Evolutionary conservation across 2,113 vertebrate species (phyloP), one percentile per base, ranked within the genome.

Genomic region (Nettapus auritus): DNA sequence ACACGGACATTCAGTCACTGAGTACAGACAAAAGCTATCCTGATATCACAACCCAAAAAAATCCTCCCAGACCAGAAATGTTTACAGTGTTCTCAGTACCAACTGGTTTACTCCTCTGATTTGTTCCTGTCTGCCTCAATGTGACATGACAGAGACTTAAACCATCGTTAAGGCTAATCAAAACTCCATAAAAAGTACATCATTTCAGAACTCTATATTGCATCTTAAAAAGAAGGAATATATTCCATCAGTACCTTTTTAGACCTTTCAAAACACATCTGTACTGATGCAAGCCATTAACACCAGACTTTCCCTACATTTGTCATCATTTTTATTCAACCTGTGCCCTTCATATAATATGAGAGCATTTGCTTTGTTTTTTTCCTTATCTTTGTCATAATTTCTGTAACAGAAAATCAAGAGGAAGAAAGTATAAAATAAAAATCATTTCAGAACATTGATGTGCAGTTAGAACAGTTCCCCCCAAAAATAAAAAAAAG

Each of bases 401-500:
- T 52, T 13, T 44, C 52, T 73, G 5, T 73, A 71, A 50, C 23
- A 86, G 31, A 26, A 64, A 60, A 81, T 3, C 2, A 66, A 22
- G 20, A 66, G 6, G 22, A 66, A 93, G 34, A 52, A 2, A n/a
- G 1, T 1, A 4, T 36, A 25, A 60, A 53, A 68, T 16, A 67
- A 79, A 73, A 28, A 63, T 15, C 23, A 52, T 48, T 85, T 48
- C 15, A 3, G 1, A 11, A 64, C 1, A 1, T 1, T 36, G 12
- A 60, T 52, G 3, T 73, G 13, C 13, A 69, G 9, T n/a, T 19
- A 52, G 16, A 57, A 9, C 2, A 71, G 31, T 25, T 63, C 9
- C 20, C 11, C 53, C 1, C 0, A 13, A 56, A 25, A 52, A 33
- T 33, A 8, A n/a, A 2, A 33, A 82, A 66, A 40, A 7, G 4